Evolutionary conservation across 35 echinoderm and acorn worm species (phyloP).

Genomic region (Diadema setosum): DNA sequence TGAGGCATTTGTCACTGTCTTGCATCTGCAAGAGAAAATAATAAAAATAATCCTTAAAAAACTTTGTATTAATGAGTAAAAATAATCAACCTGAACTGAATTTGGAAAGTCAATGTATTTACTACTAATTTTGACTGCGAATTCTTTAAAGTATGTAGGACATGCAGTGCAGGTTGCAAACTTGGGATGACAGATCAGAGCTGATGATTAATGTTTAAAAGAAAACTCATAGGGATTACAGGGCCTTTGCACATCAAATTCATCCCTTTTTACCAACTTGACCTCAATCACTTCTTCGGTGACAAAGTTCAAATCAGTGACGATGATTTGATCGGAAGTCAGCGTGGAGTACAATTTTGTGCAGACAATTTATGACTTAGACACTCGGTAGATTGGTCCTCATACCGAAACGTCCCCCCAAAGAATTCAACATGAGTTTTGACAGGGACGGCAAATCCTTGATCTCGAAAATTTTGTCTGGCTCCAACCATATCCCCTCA

Average conservation of each 20-base stretch:
- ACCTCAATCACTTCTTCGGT: constrained; percentile 62
- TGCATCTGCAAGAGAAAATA: too few relatives aligned
- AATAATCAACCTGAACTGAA: too few relatives aligned
- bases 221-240: too few relatives aligned
- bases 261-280: background rate
- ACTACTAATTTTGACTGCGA: too few relatives aligned
- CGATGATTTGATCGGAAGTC: background rate
- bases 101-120: too few relatives aligned
- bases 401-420: constrained; percentile 71
- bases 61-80: too few relatives aligned
- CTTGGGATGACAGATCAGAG: too few relatives aligned
- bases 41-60: too few relatives aligned
- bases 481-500: constrained; percentile 57
- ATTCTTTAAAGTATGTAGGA: too few relatives aligned
- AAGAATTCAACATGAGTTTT: constrained; percentile 62
- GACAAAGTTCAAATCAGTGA: constrained; percentile 47
- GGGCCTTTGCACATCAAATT: constrained; percentile 32
- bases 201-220: too few relatives aligned
- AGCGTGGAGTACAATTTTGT: constrained; percentile 28
- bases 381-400: constrained; percentile 29
- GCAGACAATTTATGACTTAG: constrained; percentile 6
- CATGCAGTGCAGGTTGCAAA: too few relatives aligned
- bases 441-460: constrained; percentile 43
- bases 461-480: constrained; percentile 21
- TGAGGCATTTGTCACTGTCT: too few relatives aligned